Percentiles rank a stretch among this genome's conserved stretches.
These are phyloP conservation scores for Seriola rivoliana DNA, from an alignment of 2,113 vertebrate genomes.

Conservation along the genomic window DNA sequence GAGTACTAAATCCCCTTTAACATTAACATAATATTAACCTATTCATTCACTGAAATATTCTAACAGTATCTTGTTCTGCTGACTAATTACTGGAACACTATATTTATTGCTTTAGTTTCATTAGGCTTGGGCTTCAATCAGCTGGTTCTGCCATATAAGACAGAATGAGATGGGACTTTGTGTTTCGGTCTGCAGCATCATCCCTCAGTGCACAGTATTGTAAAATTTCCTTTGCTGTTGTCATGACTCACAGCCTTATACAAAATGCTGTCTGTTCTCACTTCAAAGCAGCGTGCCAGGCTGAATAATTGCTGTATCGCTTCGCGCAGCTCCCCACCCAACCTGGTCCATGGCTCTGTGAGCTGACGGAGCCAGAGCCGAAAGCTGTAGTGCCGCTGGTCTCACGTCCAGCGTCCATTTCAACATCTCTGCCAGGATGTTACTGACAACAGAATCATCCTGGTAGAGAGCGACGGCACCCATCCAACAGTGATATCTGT, in stretches of 20 bases:
- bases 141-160: neutral
- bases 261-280: constrained; percentile 64
- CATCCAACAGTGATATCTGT: constrained; percentile 15
- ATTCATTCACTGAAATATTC: constrained; percentile 14
- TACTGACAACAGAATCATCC: constrained; percentile 45
- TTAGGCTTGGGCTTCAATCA: neutral
- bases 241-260: constrained; percentile 52
- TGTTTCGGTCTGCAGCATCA: constrained; percentile 13
- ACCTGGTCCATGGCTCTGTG: constrained; percentile 9
- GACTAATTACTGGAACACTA: constrained; percentile 20
- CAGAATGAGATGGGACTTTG: neutral
- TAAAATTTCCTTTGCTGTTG: constrained; percentile 31
- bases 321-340: constrained; percentile 19
- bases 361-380: constrained; percentile 38
- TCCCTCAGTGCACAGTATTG: neutral
- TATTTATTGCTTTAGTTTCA: constrained; percentile 19
- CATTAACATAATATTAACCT: neutral
- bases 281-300: constrained; percentile 57
- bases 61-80: neutral
- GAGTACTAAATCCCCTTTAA: constrained; percentile 4
- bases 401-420: neutral
- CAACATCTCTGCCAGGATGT: constrained; percentile 44
- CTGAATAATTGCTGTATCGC: constrained; percentile 57
- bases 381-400: constrained; percentile 26
- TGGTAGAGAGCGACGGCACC: neutral